These are phyloP conservation scores for Macrobrachium rosenbergii DNA, from an alignment of 1,140 invertebrate species.

Conservation along the genomic window DNA sequence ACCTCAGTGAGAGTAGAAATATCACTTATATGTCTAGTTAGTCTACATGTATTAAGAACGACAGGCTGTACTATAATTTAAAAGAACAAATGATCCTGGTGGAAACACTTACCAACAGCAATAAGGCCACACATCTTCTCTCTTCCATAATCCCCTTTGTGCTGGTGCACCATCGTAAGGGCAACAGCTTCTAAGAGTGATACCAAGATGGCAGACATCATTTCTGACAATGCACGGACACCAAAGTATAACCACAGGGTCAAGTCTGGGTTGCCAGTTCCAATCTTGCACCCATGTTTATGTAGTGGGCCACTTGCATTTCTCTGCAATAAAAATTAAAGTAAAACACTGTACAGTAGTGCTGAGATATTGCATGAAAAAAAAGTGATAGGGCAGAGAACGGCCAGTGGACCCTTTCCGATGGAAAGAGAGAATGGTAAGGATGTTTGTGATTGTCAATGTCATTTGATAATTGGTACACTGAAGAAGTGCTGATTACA, in stretches of 20 bases:
- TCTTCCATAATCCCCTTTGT: conserved; percentile 84
- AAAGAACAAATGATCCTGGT: not conserved
- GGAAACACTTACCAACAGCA: conserved; percentile 77
- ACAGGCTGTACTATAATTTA: no score
- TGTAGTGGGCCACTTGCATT: conserved; percentile 45
- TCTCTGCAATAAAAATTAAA: conserved; percentile 3
- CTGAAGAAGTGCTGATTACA: no score
- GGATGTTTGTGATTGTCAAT: no score
- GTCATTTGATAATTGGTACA: no score
- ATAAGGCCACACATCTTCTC: conserved; percentile 83
- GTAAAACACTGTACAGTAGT: not conserved
- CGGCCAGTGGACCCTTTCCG: no score
- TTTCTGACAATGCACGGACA: conserved; percentile 79
- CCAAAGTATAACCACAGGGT: conserved; percentile 82
- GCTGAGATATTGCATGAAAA: not conserved
- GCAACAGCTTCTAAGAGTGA: conserved; percentile 81
- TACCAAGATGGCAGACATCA: conserved; percentile 81
- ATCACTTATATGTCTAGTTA: no score
- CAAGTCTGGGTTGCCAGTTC: conserved; percentile 74
- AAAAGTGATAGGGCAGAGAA: no score
- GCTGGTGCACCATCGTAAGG: conserved; percentile 84
- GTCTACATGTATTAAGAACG: no score
- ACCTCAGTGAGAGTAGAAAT: no score
- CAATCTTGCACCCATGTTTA: conserved; percentile 29
- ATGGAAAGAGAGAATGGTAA: no score